Base-by-base conservation (phyloP, 2,888 invertebrate genomes). In the Incurvaria masculella region DNA sequence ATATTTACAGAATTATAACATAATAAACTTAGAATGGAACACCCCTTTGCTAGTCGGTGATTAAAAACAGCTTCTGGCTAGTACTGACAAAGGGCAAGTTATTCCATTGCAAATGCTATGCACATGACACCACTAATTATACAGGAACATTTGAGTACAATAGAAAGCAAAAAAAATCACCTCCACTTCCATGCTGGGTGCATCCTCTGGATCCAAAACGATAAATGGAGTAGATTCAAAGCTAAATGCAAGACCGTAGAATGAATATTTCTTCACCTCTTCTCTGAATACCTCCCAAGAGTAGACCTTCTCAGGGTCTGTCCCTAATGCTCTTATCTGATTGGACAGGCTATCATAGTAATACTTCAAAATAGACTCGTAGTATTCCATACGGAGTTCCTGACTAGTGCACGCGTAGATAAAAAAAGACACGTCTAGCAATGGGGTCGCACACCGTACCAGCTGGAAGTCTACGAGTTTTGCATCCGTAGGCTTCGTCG, bases 401-500 rank as follows among this genome's bases (percentile, higher is more conserved):
- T 84, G 69, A 19, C 80, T 75, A 0, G 87, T 85, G 54, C 88
- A 88, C 0, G 85, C 69, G 55, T 81, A 84, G 16, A 84, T 63
- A 52, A 83, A 81, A 55, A 88, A 86, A 0, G 73, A 59, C 10
- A 87, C 44, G 58, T 87, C 87, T 2, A 83, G 59, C 1, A 81
- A 73, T 1, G 85, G 82, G 17, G 81, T 79, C 0, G 80, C 76
- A 53, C 75, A 81, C 59, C 82, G 76, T 0, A 84, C 65, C 42
- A 89, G 59, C 62, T 89, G 89, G 56, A 87, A 89, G 59, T 89
- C 89, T 26, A 89, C 84, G 51, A 89, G 72, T 56, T 83, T 80
- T 0, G 79, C 76, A 49, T 75, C 72, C 5, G 65, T 68, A 55
- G 75, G 71, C 2, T 33, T 33, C 14, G 33, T 40, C 2, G 26